Evolutionary conservation across 2,888 invertebrate genomes (phyloP).

Genomic region (Meiosimyza platycephala): DNA sequence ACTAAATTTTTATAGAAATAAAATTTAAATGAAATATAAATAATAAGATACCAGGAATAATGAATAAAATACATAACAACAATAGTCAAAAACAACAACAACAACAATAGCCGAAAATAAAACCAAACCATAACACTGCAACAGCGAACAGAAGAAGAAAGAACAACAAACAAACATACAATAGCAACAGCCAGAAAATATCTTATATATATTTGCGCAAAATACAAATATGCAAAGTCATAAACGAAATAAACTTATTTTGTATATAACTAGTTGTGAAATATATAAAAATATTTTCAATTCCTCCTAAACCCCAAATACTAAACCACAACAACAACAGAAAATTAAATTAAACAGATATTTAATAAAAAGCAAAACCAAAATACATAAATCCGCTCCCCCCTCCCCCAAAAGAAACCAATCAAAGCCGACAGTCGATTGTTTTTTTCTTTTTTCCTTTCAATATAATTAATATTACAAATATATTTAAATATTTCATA

Average conservation of each 20-base stretch:
- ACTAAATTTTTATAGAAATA: conserved; percentile 22
- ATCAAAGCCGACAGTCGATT: conserved; percentile 72
- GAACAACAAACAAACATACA: conserved; percentile 43
- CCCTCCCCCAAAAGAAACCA: conserved; percentile 63
- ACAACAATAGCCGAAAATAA: conserved; percentile 58
- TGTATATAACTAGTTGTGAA: conserved; percentile 42
- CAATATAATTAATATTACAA: conserved; percentile 16
- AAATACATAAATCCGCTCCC: conserved; percentile 35
- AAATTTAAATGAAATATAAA: conserved; percentile 3
- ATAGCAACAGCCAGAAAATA: conserved; percentile 23
- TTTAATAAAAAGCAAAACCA: conserved; percentile 5
- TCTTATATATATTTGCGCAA: background rate
- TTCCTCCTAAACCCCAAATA: conserved; percentile 32
- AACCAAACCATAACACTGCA: conserved; percentile 50
- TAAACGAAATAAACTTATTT: conserved; percentile 28
- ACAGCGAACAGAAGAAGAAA: conserved; percentile 39
- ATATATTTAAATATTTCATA: conserved; percentile 1
- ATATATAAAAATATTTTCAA: conserved; percentile 39
- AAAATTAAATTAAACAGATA: conserved; percentile 43
- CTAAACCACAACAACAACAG: conserved; percentile 64
- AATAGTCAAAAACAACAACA: conserved; percentile 38
- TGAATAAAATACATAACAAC: conserved; percentile 21
- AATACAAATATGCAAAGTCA: conserved; percentile 34
- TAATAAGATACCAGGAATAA: conserved; percentile 25
- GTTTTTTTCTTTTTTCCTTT: conserved; percentile 53